A percentile compares a stretch with the other conserved stretches of the same genome.
Conservation (phyloP, 2,888 invertebrate species). For the Callimorpha dominula region DNA sequence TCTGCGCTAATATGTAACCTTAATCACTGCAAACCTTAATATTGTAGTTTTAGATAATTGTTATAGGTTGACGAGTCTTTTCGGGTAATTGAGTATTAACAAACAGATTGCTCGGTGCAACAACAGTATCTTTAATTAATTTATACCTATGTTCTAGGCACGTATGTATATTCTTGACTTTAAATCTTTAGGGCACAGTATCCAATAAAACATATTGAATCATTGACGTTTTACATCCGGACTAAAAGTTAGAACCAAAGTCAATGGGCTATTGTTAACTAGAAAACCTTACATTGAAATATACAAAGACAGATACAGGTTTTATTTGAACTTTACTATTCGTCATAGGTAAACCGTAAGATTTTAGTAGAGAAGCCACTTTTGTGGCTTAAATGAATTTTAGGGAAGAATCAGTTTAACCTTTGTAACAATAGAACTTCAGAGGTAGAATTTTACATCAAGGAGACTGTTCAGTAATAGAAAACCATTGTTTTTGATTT, state of each 20-base stretch:
- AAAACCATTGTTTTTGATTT: conserved; percentile 58
- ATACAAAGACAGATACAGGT: conserved; percentile 58
- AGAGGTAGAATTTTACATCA: conserved; percentile 58
- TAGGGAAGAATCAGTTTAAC: conserved; percentile 52
- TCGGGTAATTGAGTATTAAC: conserved; percentile 1
- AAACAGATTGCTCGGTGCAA: not conserved
- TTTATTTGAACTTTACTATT: conserved; percentile 70
- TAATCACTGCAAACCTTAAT: conserved; percentile 40
- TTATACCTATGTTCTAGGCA: not conserved
- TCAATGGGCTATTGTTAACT: conserved; percentile 69
- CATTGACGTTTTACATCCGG: conserved; percentile 42
- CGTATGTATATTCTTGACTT: not conserved
- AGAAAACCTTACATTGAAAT: conserved; percentile 51
- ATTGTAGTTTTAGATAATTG: conserved; percentile 28
- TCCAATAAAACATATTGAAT: conserved; percentile 16
- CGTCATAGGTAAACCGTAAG: conserved; percentile 55
- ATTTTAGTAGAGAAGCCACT: conserved; percentile 55
- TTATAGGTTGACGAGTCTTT: conserved; percentile 20
- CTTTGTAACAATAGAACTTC: conserved; percentile 44
- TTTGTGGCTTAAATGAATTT: conserved; percentile 68
- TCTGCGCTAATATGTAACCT: conserved; percentile 45
- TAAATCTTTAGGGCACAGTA: conserved; percentile 8
- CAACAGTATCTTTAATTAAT: not conserved
- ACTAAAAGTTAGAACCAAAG: conserved; percentile 28
- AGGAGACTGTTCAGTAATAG: conserved; percentile 55